Evolutionary conservation across 2,113 vertebrate species (phyloP).

Genomic region (Urocitellus parryii): DNA sequence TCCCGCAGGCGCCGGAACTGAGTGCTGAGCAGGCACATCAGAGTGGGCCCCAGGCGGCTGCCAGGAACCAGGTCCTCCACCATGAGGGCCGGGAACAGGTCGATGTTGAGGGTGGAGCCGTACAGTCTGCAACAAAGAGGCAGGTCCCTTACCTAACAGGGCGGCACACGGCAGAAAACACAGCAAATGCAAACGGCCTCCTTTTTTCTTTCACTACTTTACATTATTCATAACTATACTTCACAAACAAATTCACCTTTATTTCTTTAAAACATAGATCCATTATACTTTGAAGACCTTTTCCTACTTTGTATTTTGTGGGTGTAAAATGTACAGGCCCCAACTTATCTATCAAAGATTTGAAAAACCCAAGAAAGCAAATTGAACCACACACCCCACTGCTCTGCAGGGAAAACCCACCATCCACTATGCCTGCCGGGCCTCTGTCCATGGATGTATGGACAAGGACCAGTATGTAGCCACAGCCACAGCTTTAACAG

Average conservation of each 20-base stretch:
- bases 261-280: background rate
- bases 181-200: fast-evolving
- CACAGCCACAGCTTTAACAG: background rate
- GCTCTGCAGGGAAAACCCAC: background rate
- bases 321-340: fast-evolving
- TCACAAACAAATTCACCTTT: background rate
- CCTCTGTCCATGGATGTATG: too few relatives aligned
- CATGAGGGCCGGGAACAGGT: conserved; percentile 98
- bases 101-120: conserved; percentile 95
- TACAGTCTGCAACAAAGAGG: conserved; percentile 90
- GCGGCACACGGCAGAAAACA: fast-evolving
- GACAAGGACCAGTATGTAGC: background rate
- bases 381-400: background rate
- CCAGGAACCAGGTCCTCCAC: conserved; percentile 97
- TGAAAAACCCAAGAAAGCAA: background rate
- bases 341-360: background rate
- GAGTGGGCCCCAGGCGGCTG: conserved; percentile 95
- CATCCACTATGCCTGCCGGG: fast-evolving
- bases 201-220: fast-evolving
- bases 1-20: conserved; percentile 95
- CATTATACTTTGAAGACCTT: fast-evolving
- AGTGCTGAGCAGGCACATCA: conserved; percentile 95
- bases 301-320: background rate
- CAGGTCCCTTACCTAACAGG: fast-evolving
- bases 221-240: fast-evolving